Evolutionary conservation across 2,113 vertebrate genomes (phyloP).

Genomic region (Promerops cafer): DNA sequence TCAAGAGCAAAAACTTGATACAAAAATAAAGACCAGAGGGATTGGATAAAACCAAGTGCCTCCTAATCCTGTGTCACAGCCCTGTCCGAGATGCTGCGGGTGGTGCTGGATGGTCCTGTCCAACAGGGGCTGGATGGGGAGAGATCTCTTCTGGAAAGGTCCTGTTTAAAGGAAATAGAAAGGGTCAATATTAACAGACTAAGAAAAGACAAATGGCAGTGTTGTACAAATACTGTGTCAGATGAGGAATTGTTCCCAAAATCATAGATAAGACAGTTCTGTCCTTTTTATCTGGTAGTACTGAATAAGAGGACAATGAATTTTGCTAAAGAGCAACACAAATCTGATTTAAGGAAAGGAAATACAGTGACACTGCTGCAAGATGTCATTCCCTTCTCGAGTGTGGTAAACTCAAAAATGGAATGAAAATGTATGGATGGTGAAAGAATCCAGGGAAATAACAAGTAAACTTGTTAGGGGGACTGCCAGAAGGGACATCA

Average conservation of each 20-base stretch:
- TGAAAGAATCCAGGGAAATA: background rate
- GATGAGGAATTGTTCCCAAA: background rate
- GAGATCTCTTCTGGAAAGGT: background rate
- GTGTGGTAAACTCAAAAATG: background rate
- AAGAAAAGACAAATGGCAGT: background rate
- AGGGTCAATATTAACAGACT: background rate
- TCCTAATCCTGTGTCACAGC: background rate
- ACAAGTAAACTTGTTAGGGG: background rate
- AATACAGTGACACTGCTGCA: background rate
- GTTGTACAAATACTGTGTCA: background rate
- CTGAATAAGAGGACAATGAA: background rate
- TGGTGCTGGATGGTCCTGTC: background rate
- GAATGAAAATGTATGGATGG: background rate
- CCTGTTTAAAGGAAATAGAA: background rate
- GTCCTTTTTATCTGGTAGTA: background rate
- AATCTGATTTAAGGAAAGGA: background rate
- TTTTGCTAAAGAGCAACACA: background rate
- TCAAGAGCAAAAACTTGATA: background rate
- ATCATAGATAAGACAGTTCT: background rate
- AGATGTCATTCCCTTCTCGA: background rate
- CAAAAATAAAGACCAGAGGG: background rate
- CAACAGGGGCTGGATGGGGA: background rate
- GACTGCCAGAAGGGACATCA: background rate
- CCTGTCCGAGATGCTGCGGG: fast-evolving
- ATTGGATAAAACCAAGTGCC: background rate